Percentiles rank a stretch among this genome's conserved stretches.
phyloP scores from a whole-genome alignment of 2,888 invertebrate species.

The Drosophila dives region DNA sequence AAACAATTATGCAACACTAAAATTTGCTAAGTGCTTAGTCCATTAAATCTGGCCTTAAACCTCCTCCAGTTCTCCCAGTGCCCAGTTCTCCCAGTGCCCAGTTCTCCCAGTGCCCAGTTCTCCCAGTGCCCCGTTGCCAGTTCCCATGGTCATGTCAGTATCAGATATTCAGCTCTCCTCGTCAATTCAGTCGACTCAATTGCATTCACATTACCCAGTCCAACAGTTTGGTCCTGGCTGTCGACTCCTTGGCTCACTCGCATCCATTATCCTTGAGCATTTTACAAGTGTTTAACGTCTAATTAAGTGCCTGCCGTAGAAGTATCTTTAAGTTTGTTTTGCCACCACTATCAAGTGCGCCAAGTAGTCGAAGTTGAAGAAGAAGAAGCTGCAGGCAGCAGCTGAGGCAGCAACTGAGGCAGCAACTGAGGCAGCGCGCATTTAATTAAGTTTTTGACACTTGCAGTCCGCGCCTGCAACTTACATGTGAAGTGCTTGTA shows the following conservation, averaged over 20 bases:
- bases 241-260: constrained; percentile 33
- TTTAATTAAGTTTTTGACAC: constrained; percentile 80
- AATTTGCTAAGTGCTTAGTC: constrained; percentile 35
- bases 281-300: constrained; percentile 80
- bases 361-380: constrained; percentile 29
- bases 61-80: not conserved
- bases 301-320: constrained; percentile 73
- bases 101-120: not conserved
- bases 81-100: too few species aligned
- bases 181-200: constrained; percentile 32
- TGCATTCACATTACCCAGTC: constrained; percentile 48
- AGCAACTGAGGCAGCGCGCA: constrained; percentile 59
- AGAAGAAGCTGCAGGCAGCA: constrained; percentile 7
- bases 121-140: not conserved
- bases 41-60: constrained; percentile 8
- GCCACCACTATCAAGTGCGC: constrained; percentile 49
- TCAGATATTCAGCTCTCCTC: constrained; percentile 13
- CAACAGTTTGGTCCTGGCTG: not conserved
- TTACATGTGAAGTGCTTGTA: not conserved
- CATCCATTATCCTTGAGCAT: constrained; percentile 77
- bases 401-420: constrained; percentile 23
- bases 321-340: constrained; percentile 68
- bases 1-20: constrained; percentile 21
- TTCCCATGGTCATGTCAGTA: constrained; percentile 4
- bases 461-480: constrained; percentile 49